A percentile compares a stretch with the other conserved stretches of the same genome.
These are phyloP conservation scores for Threskiornis aethiopicus DNA, from an alignment of 2,797 vertebrate species.

Conservation along the genomic window DNA sequence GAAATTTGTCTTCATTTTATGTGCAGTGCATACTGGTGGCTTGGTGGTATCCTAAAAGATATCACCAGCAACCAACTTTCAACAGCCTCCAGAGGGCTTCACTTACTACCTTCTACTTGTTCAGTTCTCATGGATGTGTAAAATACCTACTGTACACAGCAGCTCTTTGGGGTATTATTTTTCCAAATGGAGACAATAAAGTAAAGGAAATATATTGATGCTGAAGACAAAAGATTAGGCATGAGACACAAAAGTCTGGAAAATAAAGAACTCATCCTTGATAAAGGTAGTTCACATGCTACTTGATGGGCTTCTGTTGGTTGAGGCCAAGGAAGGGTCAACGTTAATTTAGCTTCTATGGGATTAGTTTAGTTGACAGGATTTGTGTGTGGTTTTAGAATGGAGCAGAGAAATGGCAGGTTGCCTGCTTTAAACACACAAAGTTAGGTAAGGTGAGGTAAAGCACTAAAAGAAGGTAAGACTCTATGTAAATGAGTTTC, in stretches of 20 bases:
- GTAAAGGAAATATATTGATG: background rate
- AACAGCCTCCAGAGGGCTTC: background rate
- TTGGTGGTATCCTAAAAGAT: background rate
- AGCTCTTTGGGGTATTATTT: background rate
- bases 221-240: background rate
- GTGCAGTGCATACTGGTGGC: background rate
- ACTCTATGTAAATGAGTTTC: background rate
- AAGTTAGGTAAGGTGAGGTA: background rate
- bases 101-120: background rate
- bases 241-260: background rate
- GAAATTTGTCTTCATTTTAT: conserved; percentile 51
- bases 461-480: background rate
- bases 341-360: background rate
- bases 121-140: background rate
- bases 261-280: background rate
- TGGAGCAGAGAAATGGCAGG: background rate
- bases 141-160: background rate
- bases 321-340: background rate
- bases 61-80: background rate
- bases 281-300: background rate
- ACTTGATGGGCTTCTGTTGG: background rate
- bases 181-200: background rate
- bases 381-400: background rate
- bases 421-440: background rate
- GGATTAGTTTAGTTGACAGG: background rate